phyloP scores from a whole-genome alignment of 2,113 vertebrate species.

The Petromus typicus region DNA sequence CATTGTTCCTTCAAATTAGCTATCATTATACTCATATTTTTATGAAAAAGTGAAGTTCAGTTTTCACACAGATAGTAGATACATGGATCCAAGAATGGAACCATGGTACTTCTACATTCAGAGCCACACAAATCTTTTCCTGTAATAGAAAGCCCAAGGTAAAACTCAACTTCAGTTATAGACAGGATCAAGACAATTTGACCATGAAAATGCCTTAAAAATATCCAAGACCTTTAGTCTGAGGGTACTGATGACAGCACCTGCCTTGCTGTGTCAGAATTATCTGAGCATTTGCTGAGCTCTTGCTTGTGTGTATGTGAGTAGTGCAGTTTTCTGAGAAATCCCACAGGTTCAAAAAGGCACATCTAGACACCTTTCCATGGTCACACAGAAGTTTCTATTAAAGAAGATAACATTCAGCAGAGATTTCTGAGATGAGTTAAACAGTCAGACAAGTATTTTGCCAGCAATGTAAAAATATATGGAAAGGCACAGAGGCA shows the following conservation, averaged over 20 bases:
- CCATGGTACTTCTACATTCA: neutral
- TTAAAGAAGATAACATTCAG: neutral
- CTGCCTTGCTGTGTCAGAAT: neutral
- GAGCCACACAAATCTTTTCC: neutral
- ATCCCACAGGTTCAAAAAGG: neutral
- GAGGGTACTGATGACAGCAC: fast-evolving
- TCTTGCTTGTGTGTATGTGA: neutral
- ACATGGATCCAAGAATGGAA: neutral
- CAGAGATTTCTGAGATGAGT: neutral
- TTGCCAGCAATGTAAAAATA: neutral
- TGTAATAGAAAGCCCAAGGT: neutral
- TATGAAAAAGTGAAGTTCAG: neutral
- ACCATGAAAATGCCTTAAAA: neutral
- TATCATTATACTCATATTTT: neutral
- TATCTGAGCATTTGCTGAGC: neutral
- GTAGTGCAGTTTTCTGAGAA: neutral
- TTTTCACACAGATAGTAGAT: neutral
- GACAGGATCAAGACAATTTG: neutral
- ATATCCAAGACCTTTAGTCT: neutral
- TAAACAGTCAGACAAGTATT: neutral
- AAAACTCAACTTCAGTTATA: neutral
- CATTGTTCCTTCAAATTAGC: neutral
- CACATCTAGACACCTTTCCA: neutral
- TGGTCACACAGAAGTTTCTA: neutral
- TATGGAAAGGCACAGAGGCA: neutral